Base-by-base conservation (phyloP, 2,797 vertebrate species). In the Megalops cyprinoides region DNA sequence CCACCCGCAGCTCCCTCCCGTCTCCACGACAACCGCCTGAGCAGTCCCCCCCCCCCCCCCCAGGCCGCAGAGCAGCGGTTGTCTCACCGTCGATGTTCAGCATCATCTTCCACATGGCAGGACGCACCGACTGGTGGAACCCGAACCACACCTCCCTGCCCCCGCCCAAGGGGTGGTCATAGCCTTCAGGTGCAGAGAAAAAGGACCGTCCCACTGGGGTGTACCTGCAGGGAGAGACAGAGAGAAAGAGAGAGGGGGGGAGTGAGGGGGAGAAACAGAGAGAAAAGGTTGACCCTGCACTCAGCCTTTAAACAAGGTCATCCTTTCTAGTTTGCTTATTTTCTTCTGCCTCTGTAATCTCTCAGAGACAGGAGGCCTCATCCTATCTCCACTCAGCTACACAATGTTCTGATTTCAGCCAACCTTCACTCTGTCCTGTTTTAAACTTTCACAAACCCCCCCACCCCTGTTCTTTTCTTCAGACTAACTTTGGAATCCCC, bases 21-120 rank as follows among this genome's bases (percentile, higher is more conserved):
- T 92, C 86, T 83, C 91, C 90, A 89, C 74, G 87, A 89, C 89
- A 92, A 93, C 89, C 46, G 56, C 79, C 82, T 28, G 86, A 84
- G 85, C 85, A 79, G 82, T 87, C 88, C 86, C 81, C 87, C 90
- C 88, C 75, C 25, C 25, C 25, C 69, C 31, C 46, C 74, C 80
- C 74, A 81, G 69, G 74, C 48, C 73, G 9, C 1, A n/a, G 1
- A 1, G 31, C 23, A 37, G 23, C 28, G 65, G 12, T 77, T 9
- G 49, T 37, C 95, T 95, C 84, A 99, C 98, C 98, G 82, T 99
- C 98, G n/a, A 99, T 99, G 91, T 99, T 99, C 69, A 99, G 96
- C 98, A 99, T 99, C 97, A 99, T 99, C 93, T 99, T 99, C 98
- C 98, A 99, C 98, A 99, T 99, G 90, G 98, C 98, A 80, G 98